Evolutionary conservation across 1,140 invertebrate species (phyloP).

Genomic region (Aphidius gifuensis): DNA sequence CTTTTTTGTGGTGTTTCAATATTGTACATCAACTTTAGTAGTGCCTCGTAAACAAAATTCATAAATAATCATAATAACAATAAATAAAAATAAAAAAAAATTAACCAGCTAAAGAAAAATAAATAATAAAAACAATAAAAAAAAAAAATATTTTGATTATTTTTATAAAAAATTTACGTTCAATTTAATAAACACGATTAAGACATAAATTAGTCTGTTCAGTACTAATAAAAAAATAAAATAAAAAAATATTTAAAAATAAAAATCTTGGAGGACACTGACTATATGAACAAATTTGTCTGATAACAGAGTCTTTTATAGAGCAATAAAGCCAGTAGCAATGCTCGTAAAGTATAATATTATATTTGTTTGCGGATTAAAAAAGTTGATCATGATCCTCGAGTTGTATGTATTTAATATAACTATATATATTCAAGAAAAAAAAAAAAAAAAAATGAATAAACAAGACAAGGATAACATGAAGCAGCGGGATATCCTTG

Average conservation of each 20-base stretch:
- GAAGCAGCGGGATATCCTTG: conserved; percentile 30
- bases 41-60: no score
- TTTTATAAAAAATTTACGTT: no score
- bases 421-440: no score
- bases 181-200: neutral
- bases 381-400: neutral
- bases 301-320: conserved; percentile 34
- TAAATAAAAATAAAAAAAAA: no score
- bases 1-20: no score
- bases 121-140: no score
- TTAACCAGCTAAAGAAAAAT: no score
- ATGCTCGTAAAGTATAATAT: conserved; percentile 32
- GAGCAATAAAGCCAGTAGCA: conserved; percentile 31
- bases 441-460: conserved; percentile 25
- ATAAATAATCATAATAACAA: no score
- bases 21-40: no score
- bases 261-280: neutral
- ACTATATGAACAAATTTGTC: conserved; percentile 24
- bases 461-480: conserved; percentile 30
- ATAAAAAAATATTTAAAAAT: neutral
- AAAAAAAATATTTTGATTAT: no score
- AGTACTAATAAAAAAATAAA: neutral
- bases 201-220: neutral
- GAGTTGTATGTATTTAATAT: neutral
- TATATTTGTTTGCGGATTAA: conserved; percentile 34